Percentiles rank a stretch among this genome's conserved stretches.
These are phyloP conservation scores for Burhinus oedicnemus DNA, from an alignment of 2,113 vertebrate genomes.

Conservation along the genomic window DNA sequence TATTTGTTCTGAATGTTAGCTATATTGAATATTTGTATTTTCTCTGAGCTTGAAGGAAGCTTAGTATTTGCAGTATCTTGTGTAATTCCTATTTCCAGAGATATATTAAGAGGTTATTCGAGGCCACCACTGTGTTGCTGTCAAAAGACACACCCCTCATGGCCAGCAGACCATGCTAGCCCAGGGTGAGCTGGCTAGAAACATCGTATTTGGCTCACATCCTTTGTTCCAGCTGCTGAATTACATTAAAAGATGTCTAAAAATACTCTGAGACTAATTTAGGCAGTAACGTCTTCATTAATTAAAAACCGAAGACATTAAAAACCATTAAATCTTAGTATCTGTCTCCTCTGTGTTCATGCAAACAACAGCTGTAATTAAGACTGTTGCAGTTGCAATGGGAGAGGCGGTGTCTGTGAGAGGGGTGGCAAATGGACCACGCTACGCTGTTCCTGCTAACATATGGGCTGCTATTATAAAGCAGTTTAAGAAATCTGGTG, in stretches of 20 bases:
- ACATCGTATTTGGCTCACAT: background rate
- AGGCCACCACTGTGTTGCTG: slow-evolving; percentile 26
- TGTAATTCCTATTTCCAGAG: slow-evolving; percentile 43
- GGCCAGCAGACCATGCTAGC: slow-evolving; percentile 6
- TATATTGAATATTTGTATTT: slow-evolving; percentile 35
- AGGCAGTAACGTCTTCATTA: background rate
- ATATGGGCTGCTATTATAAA: background rate
- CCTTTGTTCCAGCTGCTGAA: slow-evolving; percentile 9
- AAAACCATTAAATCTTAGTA: background rate
- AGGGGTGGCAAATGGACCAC: background rate
- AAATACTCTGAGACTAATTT: background rate
- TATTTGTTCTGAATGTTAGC: slow-evolving; percentile 26
- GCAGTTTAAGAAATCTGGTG: background rate
- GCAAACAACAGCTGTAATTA: background rate
- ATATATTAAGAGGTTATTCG: slow-evolving; percentile 38
- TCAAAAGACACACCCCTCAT: background rate
- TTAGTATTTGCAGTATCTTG: slow-evolving; percentile 25
- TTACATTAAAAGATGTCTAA: background rate
- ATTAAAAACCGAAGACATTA: background rate
- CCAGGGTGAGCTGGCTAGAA: slow-evolving; percentile 36
- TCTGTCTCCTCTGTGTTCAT: background rate
- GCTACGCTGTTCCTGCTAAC: background rate
- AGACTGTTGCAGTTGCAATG: background rate
- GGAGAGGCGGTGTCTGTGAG: background rate
- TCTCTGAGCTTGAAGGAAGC: slow-evolving; percentile 9